phyloP scores from a whole-genome alignment of 1,140 invertebrate genomes.

The Drosophila punjabiensis region DNA sequence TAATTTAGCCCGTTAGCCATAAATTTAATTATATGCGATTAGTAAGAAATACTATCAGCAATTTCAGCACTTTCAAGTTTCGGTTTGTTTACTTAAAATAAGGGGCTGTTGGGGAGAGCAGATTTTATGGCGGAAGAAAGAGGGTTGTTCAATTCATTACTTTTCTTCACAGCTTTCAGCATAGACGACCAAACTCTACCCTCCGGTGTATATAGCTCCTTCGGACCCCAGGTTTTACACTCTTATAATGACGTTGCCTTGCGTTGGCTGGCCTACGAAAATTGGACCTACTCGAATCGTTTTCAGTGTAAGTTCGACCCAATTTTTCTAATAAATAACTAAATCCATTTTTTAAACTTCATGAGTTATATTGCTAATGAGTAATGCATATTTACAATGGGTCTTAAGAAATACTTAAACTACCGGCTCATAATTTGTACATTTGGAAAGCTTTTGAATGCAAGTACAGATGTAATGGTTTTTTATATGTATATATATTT shows the following conservation, averaged over 20 bases:
- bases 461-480: no score
- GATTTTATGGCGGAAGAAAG: not conserved
- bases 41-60: constrained; percentile 32
- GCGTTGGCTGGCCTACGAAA: constrained; percentile 92
- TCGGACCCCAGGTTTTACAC: constrained; percentile 87
- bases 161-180: constrained; percentile 36
- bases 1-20: constrained; percentile 36
- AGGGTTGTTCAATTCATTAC: not conserved
- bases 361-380: no score
- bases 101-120: constrained; percentile 16
- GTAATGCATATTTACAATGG: no score
- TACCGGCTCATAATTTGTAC: no score
- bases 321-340: not conserved
- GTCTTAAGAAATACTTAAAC: no score
- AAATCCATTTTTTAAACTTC: not conserved
- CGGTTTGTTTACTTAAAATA: constrained; percentile 26
- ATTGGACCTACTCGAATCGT: constrained; percentile 90
- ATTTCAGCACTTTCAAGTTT: constrained; percentile 5
- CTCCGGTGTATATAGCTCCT: constrained; percentile 94
- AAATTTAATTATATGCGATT: constrained; percentile 30
- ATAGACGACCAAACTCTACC: constrained; percentile 88
- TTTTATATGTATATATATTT: no score
- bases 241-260: constrained; percentile 93
- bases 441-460: no score
- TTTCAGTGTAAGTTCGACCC: constrained; percentile 86